Percentiles rank a stretch among this genome's conserved stretches.
Conservation (phyloP, 92 coral and sea anemone genomes). For the Parazoanthus darwini region DNA sequence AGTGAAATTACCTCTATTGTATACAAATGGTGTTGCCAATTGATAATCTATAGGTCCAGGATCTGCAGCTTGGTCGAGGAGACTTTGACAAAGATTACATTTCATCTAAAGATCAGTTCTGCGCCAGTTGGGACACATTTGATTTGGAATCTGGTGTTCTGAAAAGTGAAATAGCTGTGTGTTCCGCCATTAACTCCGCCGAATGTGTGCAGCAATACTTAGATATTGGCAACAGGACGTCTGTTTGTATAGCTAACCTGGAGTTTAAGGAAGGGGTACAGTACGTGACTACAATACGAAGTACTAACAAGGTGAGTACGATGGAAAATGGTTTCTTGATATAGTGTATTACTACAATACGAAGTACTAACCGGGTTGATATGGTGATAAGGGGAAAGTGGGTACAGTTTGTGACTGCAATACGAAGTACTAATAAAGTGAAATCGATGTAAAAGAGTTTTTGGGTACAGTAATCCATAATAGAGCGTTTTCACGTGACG, state of each 20-base stretch:
- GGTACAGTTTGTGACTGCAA: too few species aligned
- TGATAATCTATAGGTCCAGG: constrained; percentile 58
- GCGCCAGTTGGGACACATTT: constrained; percentile 73
- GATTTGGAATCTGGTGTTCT: constrained; percentile 72
- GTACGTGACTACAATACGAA: constrained; percentile 70
- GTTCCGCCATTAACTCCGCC: constrained; percentile 55
- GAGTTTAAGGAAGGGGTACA: constrained; percentile 76
- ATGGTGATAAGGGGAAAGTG: too few species aligned
- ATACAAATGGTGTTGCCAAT: not conserved
- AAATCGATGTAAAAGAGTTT: too few species aligned
- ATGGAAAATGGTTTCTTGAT: too few species aligned
- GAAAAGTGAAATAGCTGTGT: constrained; percentile 74
- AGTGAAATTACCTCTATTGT: not conserved
- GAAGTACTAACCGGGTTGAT: constrained; percentile 1
- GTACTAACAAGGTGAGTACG: constrained; percentile 59
- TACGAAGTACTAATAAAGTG: too few species aligned
- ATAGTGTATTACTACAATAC: constrained; percentile 19
- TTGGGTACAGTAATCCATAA: too few species aligned
- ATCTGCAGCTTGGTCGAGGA: constrained; percentile 59
- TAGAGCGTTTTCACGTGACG: too few species aligned
- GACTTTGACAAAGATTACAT: constrained; percentile 62
- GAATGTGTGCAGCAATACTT: constrained; percentile 61
- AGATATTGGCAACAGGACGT: constrained; percentile 64
- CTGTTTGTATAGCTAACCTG: constrained; percentile 73
- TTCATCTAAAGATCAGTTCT: constrained; percentile 70